Evolutionary conservation across 2,888 invertebrate genomes (phyloP).

Genomic region (Caenorhabditis panamensis): DNA sequence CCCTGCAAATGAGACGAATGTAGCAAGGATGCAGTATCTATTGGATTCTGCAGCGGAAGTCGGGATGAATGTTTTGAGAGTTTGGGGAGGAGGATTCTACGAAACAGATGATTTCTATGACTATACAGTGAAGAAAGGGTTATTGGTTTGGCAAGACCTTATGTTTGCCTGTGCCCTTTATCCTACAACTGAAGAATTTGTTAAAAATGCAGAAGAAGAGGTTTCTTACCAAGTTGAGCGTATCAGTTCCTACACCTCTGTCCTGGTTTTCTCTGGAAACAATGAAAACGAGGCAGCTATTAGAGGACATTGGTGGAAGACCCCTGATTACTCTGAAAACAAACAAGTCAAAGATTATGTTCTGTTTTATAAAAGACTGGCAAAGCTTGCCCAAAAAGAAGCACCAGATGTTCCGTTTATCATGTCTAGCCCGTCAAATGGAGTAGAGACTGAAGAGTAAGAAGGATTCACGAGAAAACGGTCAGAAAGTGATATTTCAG

Average conservation of each 20-base stretch:
- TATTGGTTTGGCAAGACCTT: slow-evolving; percentile 97
- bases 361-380: slow-evolving; percentile 85
- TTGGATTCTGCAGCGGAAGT: slow-evolving; percentile 69
- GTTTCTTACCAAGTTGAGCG: slow-evolving; percentile 82
- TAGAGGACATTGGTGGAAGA: slow-evolving; percentile 65
- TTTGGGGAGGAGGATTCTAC: slow-evolving; percentile 99
- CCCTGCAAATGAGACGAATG: slow-evolving; percentile 57
- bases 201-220: slow-evolving; percentile 88
- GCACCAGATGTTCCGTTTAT: slow-evolving; percentile 81
- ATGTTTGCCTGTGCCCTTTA: slow-evolving; percentile 98
- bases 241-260: slow-evolving; percentile 90
- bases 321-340: slow-evolving; percentile 53
- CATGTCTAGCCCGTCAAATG: slow-evolving; percentile 94
- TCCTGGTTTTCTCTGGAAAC: slow-evolving; percentile 93
- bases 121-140: slow-evolving; percentile 85
- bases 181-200: slow-evolving; percentile 87
- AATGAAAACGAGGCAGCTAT: slow-evolving; percentile 95
- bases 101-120: slow-evolving; percentile 92
- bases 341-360: slow-evolving; percentile 75
- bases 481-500: slow-evolving; percentile 12
- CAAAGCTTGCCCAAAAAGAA: slow-evolving; percentile 8
- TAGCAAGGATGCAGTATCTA: slow-evolving; percentile 61
- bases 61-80: slow-evolving; percentile 90
- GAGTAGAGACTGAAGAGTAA: slow-evolving; percentile 83
- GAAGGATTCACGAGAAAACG: neutral